These are phyloP conservation scores for Sebastes dallii DNA, from an alignment of 2,797 vertebrate genomes.

Conservation along the genomic window DNA sequence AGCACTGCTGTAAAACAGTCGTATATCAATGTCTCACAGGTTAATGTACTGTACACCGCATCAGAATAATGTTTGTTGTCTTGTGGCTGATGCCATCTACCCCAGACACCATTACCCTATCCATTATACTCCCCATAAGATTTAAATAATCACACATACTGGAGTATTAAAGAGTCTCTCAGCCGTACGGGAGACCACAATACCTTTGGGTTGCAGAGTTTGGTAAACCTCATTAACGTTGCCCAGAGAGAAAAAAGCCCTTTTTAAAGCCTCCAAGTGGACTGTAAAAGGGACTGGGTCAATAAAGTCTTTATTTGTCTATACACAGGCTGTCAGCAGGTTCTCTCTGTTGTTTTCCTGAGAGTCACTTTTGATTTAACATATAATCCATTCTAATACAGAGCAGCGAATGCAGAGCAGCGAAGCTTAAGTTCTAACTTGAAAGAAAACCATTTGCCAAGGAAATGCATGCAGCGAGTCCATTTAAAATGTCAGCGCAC, in stretches of 20 bases:
- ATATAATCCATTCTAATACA: slow-evolving; percentile 56
- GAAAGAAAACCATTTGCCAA: slow-evolving; percentile 27
- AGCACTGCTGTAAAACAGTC: slow-evolving; percentile 6
- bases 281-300: slow-evolving; percentile 36
- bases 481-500: slow-evolving; percentile 21
- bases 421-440: slow-evolving; percentile 9
- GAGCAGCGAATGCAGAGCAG: slow-evolving; percentile 19
- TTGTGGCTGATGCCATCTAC: slow-evolving; percentile 18
- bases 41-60: slow-evolving; percentile 13
- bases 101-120: slow-evolving; percentile 13
- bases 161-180: slow-evolving; percentile 14
- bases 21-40: slow-evolving; percentile 35
- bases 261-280: slow-evolving; percentile 34
- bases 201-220: slow-evolving; percentile 26
- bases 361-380: slow-evolving; percentile 66
- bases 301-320: slow-evolving; percentile 54
- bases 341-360: slow-evolving; percentile 58
- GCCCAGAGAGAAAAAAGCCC: slow-evolving; percentile 31
- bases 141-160: slow-evolving; percentile 28
- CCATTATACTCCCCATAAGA: slow-evolving; percentile 7
- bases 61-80: slow-evolving; percentile 35
- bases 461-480: slow-evolving; percentile 24
- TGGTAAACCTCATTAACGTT: slow-evolving; percentile 51
- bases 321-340: slow-evolving; percentile 51
- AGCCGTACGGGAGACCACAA: slow-evolving; percentile 1